A percentile compares a stretch with the other conserved stretches of the same genome.
Conservation (phyloP, 1,140 invertebrate species). For the Nymphalis io region DNA sequence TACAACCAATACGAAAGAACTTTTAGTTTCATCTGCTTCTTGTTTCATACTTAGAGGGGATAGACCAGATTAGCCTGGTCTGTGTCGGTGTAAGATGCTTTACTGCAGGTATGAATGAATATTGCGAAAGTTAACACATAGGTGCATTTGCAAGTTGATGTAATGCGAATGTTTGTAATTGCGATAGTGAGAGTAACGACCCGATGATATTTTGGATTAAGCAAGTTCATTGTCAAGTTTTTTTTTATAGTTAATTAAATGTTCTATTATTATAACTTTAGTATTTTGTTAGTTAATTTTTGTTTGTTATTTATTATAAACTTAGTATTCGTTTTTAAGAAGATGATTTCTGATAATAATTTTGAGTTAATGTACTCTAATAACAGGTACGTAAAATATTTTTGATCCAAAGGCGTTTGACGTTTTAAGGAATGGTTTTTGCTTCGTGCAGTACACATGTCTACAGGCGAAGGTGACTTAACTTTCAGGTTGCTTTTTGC, state of each 20-base stretch:
- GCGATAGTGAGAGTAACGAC: slow-evolving; percentile 25
- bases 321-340: too few relatives aligned
- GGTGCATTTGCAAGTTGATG: slow-evolving; percentile 27
- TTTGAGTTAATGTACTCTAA: too few relatives aligned
- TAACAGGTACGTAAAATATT: too few relatives aligned
- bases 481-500: too few relatives aligned
- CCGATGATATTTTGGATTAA: slow-evolving; percentile 11
- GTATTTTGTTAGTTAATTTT: too few relatives aligned
- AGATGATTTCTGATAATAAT: too few relatives aligned
- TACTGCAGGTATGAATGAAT: slow-evolving; percentile 43
- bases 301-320: too few relatives aligned
- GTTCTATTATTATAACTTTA: too few relatives aligned
- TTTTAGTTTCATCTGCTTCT: slow-evolving; percentile 23
- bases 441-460: too few relatives aligned
- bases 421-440: too few relatives aligned
- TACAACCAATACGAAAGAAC: slow-evolving; percentile 37
- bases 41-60: slow-evolving; percentile 13
- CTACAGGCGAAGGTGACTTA: too few relatives aligned
- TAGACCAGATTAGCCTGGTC: slow-evolving; percentile 19
- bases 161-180: slow-evolving; percentile 31
- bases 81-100: slow-evolving; percentile 5
- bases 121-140: slow-evolving; percentile 41
- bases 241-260: neutral
- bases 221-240: slow-evolving; percentile 30
- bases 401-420: too few relatives aligned